phyloP scores from a whole-genome alignment of 23 tunicate genomes.

The Clavelina lepadiformis region DNA sequence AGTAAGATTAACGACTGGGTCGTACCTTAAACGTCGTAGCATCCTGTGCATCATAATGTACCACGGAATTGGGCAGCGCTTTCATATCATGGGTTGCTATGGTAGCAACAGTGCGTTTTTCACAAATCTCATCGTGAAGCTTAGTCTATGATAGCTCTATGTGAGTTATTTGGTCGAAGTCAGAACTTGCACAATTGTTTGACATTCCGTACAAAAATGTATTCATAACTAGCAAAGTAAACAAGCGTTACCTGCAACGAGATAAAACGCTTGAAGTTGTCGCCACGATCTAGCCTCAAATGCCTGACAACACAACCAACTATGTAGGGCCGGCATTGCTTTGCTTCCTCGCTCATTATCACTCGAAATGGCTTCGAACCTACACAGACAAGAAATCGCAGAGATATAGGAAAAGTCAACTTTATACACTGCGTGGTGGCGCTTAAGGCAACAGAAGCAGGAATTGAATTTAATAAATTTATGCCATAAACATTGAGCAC shows the following conservation, averaged over 20 bases:
- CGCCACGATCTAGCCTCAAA: conserved; percentile 28
- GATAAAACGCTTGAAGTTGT: conserved; percentile 51
- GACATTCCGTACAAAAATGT: too few species aligned
- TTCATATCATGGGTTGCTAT: conserved; percentile 85
- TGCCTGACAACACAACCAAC: conserved; percentile 67
- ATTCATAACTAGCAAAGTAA: too few species aligned
- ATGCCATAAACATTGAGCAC: too few species aligned
- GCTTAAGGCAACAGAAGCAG: too few species aligned
- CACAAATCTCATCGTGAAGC: conserved; percentile 75
- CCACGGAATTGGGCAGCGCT: conserved; percentile 19
- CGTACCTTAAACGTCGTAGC: conserved; percentile 51
- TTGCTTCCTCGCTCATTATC: conserved; percentile 43
- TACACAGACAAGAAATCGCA: too few species aligned
- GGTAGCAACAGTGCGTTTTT: conserved; percentile 70
- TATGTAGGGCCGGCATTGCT: conserved; percentile 74
- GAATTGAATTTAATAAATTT: too few species aligned
- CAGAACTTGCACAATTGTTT: not conserved
- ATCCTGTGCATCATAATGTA: conserved; percentile 63
- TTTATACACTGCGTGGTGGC: too few species aligned
- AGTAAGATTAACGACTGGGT: too few species aligned
- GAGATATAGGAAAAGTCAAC: too few species aligned
- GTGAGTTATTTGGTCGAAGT: too few species aligned
- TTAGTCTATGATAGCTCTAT: too few species aligned
- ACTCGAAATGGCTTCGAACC: conserved; percentile 39
- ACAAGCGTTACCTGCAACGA: conserved; percentile 48